Base-by-base conservation (phyloP, 2,888 invertebrate species). In the Caenorhabditis sinica region DNA sequence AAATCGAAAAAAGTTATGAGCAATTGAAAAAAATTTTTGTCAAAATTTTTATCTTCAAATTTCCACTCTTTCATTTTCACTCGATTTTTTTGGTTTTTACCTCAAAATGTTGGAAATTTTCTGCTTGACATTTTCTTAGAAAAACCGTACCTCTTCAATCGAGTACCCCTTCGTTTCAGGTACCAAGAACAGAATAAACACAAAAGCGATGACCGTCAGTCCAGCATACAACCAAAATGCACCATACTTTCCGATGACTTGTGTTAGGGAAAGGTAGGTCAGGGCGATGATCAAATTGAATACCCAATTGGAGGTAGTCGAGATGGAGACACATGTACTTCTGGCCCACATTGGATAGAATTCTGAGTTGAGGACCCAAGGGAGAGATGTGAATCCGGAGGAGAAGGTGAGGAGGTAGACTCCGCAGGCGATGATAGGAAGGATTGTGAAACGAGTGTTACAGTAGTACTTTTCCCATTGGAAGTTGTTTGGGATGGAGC, bases 361-460 rank as follows among this genome's bases (percentile, higher is more conserved):
- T 90, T 94, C 94, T 0, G 94, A 93, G 89, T 94, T 94, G 81
- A 94, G 93, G 6, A 94, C 94, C 94, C 94, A 94, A 2, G 94
- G 94, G 93, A 94, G 94, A 3, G 94, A 80, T 6, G 80, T 80
- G 60, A 84, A 84, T 4, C 83, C 83, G 11, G 80, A 84, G 15
- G 83, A 84, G 74, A 90, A 90, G 30, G 84, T 53, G 45, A 89
- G 72, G 20, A 91, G 79, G 72, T 92, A 92, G 17, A 92, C 51
- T 17, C 90, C 90, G 88, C 91, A 91, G 25, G 91, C 81, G 36
- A 90, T 72, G 30, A 92, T 90, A 2, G 92, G 92, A 0, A 89
- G 92, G 89, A 90, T 93, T 93, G 85, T 93, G 90, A 25, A 94
- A 93, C 61, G 83, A 60, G 88, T 88, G n/a, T 90, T 83, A 23